These are phyloP conservation scores for Ylistrum balloti DNA, from an alignment of 1,140 invertebrate genomes.

Conservation along the genomic window DNA sequence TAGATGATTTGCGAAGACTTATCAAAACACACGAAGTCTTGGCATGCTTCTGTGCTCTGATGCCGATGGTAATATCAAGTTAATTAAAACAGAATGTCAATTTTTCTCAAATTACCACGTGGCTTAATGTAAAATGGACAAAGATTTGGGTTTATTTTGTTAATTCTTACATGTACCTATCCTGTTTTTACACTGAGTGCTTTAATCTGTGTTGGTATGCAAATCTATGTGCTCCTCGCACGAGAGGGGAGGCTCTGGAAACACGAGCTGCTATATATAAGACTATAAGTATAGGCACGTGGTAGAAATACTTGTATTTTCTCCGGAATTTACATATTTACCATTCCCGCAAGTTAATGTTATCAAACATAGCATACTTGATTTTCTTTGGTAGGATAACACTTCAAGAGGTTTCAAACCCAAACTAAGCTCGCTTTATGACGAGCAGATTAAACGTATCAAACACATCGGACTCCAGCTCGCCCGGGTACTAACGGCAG, in stretches of 20 bases:
- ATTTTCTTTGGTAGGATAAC: slow-evolving; percentile 10
- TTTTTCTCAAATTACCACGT: slow-evolving; percentile 35
- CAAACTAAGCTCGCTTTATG: slow-evolving; percentile 15
- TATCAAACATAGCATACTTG: slow-evolving; percentile 20
- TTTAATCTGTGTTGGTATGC: slow-evolving; percentile 11
- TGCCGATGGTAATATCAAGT: not conserved
- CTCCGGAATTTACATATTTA: slow-evolving; percentile 34
- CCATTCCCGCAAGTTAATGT: slow-evolving; percentile 37
- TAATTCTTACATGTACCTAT: slow-evolving; percentile 21
- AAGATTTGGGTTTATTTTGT: not conserved
- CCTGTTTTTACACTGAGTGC: slow-evolving; percentile 22
- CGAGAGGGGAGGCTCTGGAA: not conserved
- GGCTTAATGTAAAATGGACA: slow-evolving; percentile 32
- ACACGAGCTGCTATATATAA: slow-evolving; percentile 5
- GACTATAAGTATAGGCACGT: slow-evolving; percentile 11
- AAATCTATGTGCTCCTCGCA: not conserved
- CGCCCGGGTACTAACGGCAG: not conserved
- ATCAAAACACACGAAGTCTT: slow-evolving; percentile 1
- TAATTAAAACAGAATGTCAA: slow-evolving; percentile 29
- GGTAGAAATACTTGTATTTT: slow-evolving; percentile 27
- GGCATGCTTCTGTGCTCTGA: not conserved
- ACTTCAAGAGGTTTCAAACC: slow-evolving; percentile 33
- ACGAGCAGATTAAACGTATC: not conserved
- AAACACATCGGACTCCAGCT: not conserved
- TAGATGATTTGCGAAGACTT: slow-evolving; percentile 33